Evolutionary conservation across 2,888 invertebrate genomes (phyloP), one percentile per base, ranked within the genome.

Genomic region (Blera fallax): DNA sequence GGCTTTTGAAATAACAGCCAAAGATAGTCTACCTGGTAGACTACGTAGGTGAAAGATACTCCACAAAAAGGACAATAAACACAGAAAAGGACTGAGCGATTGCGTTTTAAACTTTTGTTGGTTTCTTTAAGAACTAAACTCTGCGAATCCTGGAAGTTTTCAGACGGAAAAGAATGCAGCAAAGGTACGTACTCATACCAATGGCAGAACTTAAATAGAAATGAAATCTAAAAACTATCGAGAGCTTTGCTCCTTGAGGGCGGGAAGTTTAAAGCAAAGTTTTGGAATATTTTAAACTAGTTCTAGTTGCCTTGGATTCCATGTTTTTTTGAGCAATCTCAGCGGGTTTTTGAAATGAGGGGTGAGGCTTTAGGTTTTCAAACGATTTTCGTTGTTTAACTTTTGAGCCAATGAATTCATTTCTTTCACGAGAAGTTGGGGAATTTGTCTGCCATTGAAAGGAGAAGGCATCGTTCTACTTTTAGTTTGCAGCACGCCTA

Each of bases 241-340:
- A 40, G 27, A 54, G 60, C 37, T 50, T 29, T n/a, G 34, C 58
- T 14, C 32, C 18, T n/a, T n/a, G n/a, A 27, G 34, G 21, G 24
- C 10, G 8, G 8, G 40, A 72, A 11, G 37, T 32, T 52, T 37
- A 64, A 45, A 34, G 24, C 4, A 45, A 78, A 78, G 58, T 83
- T 83, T 78, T 65, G 52, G 77, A 56, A 82, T 77, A 72, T 72
- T 65, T 82, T 76, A 52, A 83, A 54, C 24, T 72, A 78, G 50
- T 83, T 83, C 24, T 43, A 29, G 58, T 40, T 58, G 62, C 70
- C 40, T 2, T 14, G 58, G 37, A 69, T 54, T 62, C 32, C n/a
- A n/a, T n/a, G n/a, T n/a, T n/a, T n/a, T 16, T 54, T 60, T 16
- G 14, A 50, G 34, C 29, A 16, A 29, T 45, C 27, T 45, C n/a